Conservation (phyloP, 2,113 vertebrate species). For the Oenanthe oenanthe region DNA sequence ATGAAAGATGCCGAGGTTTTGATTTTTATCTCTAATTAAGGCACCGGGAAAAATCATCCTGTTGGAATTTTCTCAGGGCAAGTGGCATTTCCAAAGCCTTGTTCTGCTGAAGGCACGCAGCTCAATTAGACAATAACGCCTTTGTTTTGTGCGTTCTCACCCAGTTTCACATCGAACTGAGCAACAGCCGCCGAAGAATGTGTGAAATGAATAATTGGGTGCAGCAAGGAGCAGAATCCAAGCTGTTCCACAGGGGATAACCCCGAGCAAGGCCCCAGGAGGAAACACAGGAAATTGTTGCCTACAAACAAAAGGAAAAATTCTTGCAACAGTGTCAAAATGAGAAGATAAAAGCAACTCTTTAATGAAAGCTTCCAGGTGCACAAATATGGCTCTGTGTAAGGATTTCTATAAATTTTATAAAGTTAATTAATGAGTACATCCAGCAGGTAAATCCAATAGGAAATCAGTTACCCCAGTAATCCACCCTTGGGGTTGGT, state of each 20-base stretch:
- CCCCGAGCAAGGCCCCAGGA: not conserved
- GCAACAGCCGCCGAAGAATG: not conserved
- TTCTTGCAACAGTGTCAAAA: not conserved
- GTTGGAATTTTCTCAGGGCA: not conserved
- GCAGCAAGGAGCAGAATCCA: not conserved
- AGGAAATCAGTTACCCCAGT: not conserved
- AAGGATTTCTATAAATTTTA: not conserved
- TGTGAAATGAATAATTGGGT: slow-evolving; percentile 11
- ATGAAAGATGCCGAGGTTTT: not conserved
- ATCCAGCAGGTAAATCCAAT: not conserved
- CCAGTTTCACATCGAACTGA: not conserved
- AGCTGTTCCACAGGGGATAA: not conserved
- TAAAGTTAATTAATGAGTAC: not conserved
- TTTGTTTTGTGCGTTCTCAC: slow-evolving; percentile 36
- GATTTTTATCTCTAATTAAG: not conserved
- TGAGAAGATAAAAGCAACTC: not conserved
- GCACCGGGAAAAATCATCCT: not conserved
- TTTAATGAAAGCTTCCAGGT: not conserved
- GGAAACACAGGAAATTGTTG: not conserved
- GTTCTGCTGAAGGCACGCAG: not conserved
- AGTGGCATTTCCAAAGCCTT: not conserved
- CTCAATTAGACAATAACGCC: not conserved
- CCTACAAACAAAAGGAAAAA: not conserved
- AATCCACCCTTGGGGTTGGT: not conserved
- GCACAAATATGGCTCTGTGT: not conserved